A percentile compares a stretch with the other conserved stretches of the same genome.
Evolutionary conservation across 2,113 vertebrate species (phyloP).

Genomic region (Apodemus sylvaticus): DNA sequence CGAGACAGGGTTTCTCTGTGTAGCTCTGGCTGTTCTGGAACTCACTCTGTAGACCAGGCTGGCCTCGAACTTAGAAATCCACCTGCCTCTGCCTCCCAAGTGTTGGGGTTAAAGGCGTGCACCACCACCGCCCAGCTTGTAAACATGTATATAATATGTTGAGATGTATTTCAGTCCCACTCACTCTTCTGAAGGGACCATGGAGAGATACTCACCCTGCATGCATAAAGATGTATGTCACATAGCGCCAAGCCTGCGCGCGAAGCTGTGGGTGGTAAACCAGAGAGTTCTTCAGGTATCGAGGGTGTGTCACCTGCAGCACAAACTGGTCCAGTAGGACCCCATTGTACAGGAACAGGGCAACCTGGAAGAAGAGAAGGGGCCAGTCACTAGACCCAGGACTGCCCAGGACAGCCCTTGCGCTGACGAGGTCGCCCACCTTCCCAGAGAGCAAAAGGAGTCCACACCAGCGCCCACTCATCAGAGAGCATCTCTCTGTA

Average conservation of each 20-base stretch:
- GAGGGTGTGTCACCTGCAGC: conserved; percentile 95
- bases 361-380: conserved; percentile 86
- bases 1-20: too few relatives aligned
- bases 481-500: background rate
- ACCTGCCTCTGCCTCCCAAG: too few relatives aligned
- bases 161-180: background rate
- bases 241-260: conserved; percentile 95
- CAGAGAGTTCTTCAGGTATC: conserved; percentile 93
- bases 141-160: background rate
- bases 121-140: too few relatives aligned
- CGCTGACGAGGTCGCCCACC: background rate
- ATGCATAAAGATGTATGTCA: conserved; percentile 98
- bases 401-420: background rate
- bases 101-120: too few relatives aligned
- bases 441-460: background rate
- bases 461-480: rapidly evolving
- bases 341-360: conserved; percentile 96
- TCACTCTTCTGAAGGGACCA: background rate
- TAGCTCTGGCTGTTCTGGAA: too few relatives aligned
- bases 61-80: too few relatives aligned
- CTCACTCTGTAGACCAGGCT: too few relatives aligned
- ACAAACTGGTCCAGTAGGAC: conserved; percentile 93
- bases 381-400: background rate
- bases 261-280: conserved; percentile 96
- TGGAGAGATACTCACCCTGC: conserved; percentile 91